phyloP scores from a whole-genome alignment of 2,888 invertebrate species.

The Trichogramma dendrolimi region DNA sequence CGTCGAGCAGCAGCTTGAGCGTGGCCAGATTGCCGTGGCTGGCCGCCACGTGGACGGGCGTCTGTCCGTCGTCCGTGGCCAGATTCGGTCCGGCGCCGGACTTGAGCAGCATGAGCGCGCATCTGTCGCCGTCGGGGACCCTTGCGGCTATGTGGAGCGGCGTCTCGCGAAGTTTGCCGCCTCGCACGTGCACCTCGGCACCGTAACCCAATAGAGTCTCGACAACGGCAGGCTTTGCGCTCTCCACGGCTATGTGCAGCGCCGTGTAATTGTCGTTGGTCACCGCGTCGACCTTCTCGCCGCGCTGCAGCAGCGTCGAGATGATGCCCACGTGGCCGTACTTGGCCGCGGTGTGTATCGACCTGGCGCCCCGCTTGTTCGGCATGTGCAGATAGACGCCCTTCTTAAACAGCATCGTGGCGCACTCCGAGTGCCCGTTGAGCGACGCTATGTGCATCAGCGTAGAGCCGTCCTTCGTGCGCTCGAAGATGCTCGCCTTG shows the following conservation, averaged over 20 bases:
- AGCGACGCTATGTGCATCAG: slow-evolving; percentile 97
- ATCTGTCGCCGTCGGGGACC: slow-evolving; percentile 84
- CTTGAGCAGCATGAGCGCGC: slow-evolving; percentile 95
- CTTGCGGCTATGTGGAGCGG: slow-evolving; percentile 96
- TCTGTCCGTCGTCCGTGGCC: slow-evolving; percentile 92
- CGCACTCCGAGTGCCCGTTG: slow-evolving; percentile 96
- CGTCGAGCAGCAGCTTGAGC: slow-evolving; percentile 80
- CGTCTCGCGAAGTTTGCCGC: slow-evolving; percentile 85
- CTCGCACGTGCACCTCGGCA: slow-evolving; percentile 93
- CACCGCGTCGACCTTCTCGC: slow-evolving; percentile 67
- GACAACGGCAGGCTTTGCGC: slow-evolving; percentile 88
- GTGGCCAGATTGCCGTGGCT: slow-evolving; percentile 86
- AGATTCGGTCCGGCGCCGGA: slow-evolving; percentile 97
- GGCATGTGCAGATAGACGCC: slow-evolving; percentile 99
- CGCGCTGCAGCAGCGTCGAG: slow-evolving; percentile 90
- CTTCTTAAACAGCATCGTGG: slow-evolving; percentile 96
- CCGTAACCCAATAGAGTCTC: slow-evolving; percentile 97
- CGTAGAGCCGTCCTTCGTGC: slow-evolving; percentile 97
- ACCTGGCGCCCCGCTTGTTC: slow-evolving; percentile 94
- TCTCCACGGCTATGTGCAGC: slow-evolving; percentile 93
- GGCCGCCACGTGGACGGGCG: slow-evolving; percentile 94
- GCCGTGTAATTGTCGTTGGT: slow-evolving; percentile 89
- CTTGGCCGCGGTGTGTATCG: slow-evolving; percentile 95
- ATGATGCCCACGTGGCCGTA: slow-evolving; percentile 97
- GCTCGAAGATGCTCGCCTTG: slow-evolving; percentile 91